Evolutionary conservation across 2,888 invertebrate genomes (phyloP), one percentile per base, ranked within the genome.

Genomic region (Acrobasis suavella): DNA sequence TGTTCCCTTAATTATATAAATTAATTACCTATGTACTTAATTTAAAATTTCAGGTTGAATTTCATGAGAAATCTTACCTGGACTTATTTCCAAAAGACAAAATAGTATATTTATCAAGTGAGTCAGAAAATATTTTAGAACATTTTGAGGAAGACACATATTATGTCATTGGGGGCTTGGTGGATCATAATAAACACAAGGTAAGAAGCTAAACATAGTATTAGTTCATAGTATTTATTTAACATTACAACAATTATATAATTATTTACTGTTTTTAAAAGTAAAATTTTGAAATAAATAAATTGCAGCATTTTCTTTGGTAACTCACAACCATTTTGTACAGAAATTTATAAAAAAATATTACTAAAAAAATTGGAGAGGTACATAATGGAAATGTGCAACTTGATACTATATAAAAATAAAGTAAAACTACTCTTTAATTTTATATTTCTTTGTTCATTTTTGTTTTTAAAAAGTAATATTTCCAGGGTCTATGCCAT

Each of bases 131-230:
- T 90, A 88, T 97, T 8, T 93, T 99, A 69, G 94, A 94, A 63
- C 84, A 86, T 61, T 92, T 98, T 74, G 95, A 97, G 72, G 94
- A 96, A 22, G 94, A 95, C 67, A 96, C 96, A 79, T 94, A 96
- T 55, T 99, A 99, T 80, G 95, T 99, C 59, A 99, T 99, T 82
- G 99, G 99, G 50, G 99, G 99, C 37, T 91, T 99, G 54, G 98
- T 99, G 0, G 99, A 99, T 90, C 99, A 99, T 82, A 99, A 99
- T 89, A 94, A 96, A 72, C 96, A 98, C 72, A 99, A 99, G 93
- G 97, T 95, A 39, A 9, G 82, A 72, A 68, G 67, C 77, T 64
- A 51, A 32, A 62, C 50, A 56, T 16, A 38, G n/a, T 51, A 60
- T 38, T 54, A 38, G 49, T 14, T n/a, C 46, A 50, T 22, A 12